Evolutionary conservation across 2,113 vertebrate species (phyloP).

Genomic region (Castor canadensis): DNA sequence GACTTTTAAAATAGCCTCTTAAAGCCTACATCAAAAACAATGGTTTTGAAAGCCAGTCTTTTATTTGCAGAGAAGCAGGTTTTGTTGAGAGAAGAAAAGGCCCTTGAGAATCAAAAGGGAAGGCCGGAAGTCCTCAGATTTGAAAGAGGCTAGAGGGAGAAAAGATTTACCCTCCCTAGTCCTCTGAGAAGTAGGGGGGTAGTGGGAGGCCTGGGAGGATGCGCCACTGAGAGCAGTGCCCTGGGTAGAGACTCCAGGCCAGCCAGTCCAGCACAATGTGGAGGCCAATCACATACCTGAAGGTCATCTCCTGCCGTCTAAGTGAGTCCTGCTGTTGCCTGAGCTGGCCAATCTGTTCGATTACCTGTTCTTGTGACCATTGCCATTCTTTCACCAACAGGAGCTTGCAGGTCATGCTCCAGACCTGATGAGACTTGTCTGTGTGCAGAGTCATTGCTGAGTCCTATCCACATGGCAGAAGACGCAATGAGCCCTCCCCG

Average conservation of each 20-base stretch:
- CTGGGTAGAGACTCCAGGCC: not conserved
- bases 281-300: not conserved
- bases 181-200: not conserved
- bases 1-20: constrained; percentile 75
- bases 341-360: not conserved
- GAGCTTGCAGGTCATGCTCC: not conserved
- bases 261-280: not conserved
- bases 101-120: constrained; percentile 67
- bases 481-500: not conserved
- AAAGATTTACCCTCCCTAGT: not conserved
- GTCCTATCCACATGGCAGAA: not conserved
- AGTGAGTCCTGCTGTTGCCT: not conserved
- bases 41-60: constrained; percentile 70
- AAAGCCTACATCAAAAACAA: constrained; percentile 73
- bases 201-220: not conserved
- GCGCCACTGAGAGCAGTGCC: not conserved
- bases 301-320: not conserved
- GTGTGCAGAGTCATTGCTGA: not conserved
- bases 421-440: not conserved
- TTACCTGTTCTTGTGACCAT: not conserved
- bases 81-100: constrained; percentile 72
- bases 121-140: constrained; percentile 30
- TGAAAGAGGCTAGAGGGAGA: constrained; percentile 44
- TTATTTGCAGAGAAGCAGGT: constrained; percentile 66
- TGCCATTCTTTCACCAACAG: not conserved